Evolutionary conservation across 2,797 vertebrate species (phyloP), one percentile per base, ranked within the genome.

Genomic region (Liparis tanakae): DNA sequence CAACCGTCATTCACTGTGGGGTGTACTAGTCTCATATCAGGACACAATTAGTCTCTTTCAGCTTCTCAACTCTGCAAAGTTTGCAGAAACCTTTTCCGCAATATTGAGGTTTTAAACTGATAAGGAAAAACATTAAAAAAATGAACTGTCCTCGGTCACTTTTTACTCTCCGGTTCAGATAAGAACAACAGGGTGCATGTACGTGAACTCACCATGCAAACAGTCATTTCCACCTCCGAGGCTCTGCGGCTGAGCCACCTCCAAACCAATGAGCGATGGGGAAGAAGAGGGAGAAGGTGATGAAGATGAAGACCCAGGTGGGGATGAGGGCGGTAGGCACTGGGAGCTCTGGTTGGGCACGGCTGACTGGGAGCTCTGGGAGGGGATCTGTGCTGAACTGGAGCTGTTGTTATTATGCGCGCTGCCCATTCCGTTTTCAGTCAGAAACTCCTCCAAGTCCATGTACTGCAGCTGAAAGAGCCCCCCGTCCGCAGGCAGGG

Each of bases 391-490:
- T 53, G 95, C 95, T 1, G 94, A 90, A 74, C 93, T 94, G 87
- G 94, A 94, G 74, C 91, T 95, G 90, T 93, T 93, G 80, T 92
- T 92, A 80, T 80, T 93, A 74, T 94, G 93, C 83, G 91, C 90
- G 83, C 80, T 94, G 79, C 94, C 94, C 95, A 96, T 96, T 72
- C 97, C 96, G 44, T 97, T 97, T 88, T 97, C 97, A 0, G 96
- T 94, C 85, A 97, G 93, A 85, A 97, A 98, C 92, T 97, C 97
- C 87, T 97, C 96, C 88, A 97, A 94, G 92, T 97, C 97, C 93
- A 97, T 96, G 88, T 97, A 97, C 88, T 98, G 96, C 84, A 98
- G 95, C 94, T 97, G 95, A 88, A 95, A 96, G 79, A 95, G 93
- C 36, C 95, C 93, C 30, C 93, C 96, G 25, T 97, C 96, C 30